Evolutionary conservation across 2,797 vertebrate species (phyloP), one percentile per base, ranked within the genome.

Genomic region (Phrynocephalus guinanensis): DNA sequence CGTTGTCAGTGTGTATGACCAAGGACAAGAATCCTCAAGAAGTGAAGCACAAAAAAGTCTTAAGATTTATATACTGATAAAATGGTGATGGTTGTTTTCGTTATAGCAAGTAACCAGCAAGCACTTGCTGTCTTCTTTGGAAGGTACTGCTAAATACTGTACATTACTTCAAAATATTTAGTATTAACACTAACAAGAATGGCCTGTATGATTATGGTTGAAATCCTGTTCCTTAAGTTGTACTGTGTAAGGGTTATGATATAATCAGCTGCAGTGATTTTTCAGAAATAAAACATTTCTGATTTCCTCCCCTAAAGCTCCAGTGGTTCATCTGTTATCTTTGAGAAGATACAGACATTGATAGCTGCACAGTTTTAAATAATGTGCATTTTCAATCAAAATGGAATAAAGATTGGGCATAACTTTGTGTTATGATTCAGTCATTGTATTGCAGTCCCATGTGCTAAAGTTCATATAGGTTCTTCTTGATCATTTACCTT

Each of bases 41-140:
- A 56, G 9, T 30, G 3, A 71, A 22, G 18, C 44, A 30, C 67
- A 52, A 22, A 50, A 8, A 66, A 24, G 38, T 44, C 38, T 44
- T 44, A 44, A 70, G 16, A 83, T 52, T 83, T 83, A 30, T 71
- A 83, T 52, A 44, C 50, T 83, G 67, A 44, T 48, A 83, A 30
- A 28, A 52, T 71, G 3, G 8, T 52, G n/a, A 1, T 71, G 18
- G 66, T n/a, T 52, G 70, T 44, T 52, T 83, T 68, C 81, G 6
- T 70, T 28, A 30, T 70, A 33, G 48, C 66, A 71, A 82, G 26
- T 56, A 9, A 56, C 52, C 52, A 56, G 52, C 52, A 56, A 13
- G 15, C 52, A 10, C 9, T 56, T 56, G 52, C 52, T 10, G 52
- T 10, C 3, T 52, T 83, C 15, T 24, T 83, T 18, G 52, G 18